Evolutionary conservation across 2,113 vertebrate species (phyloP), one percentile per base, ranked within the genome.

Genomic region (Thoracochromis brauschi): DNA sequence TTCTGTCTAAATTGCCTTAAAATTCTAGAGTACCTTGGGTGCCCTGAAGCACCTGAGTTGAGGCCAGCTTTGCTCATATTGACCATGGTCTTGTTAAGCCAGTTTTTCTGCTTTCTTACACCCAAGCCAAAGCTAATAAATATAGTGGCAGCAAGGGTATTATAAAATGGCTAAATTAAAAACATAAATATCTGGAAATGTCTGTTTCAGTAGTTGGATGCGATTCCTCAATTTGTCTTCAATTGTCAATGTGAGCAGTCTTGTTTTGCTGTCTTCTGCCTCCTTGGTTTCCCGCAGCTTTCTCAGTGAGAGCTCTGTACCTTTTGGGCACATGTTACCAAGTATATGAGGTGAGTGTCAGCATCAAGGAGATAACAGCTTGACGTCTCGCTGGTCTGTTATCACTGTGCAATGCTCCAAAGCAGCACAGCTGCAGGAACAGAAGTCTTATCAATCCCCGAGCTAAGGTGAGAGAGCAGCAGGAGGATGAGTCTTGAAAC

Each of bases 291-390:
- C 86, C 88, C 54, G 86, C 68, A 82, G 86, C 88, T 87, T 57
- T 60, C 90, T 87, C 85, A 49, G 84, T 54, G 53, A 87, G 90
- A 90, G 81, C 85, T 80, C 83, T 65, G 86, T 84, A 85, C 84
- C 88, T 93, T 88, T 88, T 90, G 91, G 91, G 88, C 88, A 89
- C 88, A 87, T 91, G 92, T 90, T 93, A 83, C 83, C 86, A 84
- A 91, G 89, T 85, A 90, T 93, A 88, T 86, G 88, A 94, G 92
- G 93, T 89, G 93, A 92, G 94, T 94, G 95, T 96, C 92, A 88
- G 91, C 88, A 91, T 95, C 93, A 92, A 89, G 90, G 90, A 93
- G 94, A 94, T 93, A 95, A 94, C 93, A 91, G 94, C 90, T 88
- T 92, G 93, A 95, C 57, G 89, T 92, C 86, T 88, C 31, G 84